Evolutionary conservation across 2,113 vertebrate species (phyloP).

Genomic region (Amphiprion ocellaris): DNA sequence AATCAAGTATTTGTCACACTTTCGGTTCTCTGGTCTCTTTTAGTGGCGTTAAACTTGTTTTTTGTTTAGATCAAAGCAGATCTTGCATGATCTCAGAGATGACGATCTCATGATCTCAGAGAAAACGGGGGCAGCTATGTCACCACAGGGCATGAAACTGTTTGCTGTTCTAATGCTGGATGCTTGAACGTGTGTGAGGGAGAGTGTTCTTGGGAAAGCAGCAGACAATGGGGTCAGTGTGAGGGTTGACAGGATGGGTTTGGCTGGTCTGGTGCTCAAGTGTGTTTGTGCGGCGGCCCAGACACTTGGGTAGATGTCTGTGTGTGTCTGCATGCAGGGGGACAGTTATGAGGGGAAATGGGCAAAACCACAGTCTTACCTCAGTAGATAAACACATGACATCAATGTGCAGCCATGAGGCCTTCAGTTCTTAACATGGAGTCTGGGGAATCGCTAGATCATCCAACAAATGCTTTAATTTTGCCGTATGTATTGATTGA

Average conservation of each 20-base stretch:
- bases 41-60: not conserved
- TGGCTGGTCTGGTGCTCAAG: conserved; percentile 1
- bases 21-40: not conserved
- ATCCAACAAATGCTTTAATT: not conserved
- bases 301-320: conserved; percentile 25
- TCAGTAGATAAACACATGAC: conserved; percentile 66
- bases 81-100: not conserved
- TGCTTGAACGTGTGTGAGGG: conserved; percentile 6
- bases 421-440: not conserved
- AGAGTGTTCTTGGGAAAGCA: not conserved
- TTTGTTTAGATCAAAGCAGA: not conserved
- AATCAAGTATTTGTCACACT: not conserved
- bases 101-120: not conserved
- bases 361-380: conserved; percentile 44
- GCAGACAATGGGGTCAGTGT: conserved; percentile 64
- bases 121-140: not conserved
- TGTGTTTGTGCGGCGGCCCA: conserved; percentile 9
- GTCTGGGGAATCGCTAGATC: not conserved
- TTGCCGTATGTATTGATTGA: not conserved
- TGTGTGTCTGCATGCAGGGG: conserved; percentile 11
- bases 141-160: not conserved
- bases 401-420: conserved; percentile 22
- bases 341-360: conserved; percentile 46
- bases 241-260: conserved; percentile 42
- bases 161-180: conserved; percentile 10